Evolutionary conservation across 2,888 invertebrate species (phyloP), one percentile per base, ranked within the genome.

Genomic region (Dexiosoma caninum): DNA sequence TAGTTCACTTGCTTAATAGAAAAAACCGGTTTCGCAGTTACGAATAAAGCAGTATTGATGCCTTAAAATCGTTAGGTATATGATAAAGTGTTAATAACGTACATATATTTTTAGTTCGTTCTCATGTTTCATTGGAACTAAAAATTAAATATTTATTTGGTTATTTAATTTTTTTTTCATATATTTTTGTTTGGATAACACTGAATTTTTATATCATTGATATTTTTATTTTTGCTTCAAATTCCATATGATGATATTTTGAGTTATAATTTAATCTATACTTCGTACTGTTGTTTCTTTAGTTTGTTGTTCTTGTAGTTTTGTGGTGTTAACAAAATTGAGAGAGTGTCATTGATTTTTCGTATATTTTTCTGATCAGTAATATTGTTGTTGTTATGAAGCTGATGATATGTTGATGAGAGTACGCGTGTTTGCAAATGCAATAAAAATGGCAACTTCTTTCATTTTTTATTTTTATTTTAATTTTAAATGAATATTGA

Each of bases 401-500:
- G 62, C 55, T 62, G 46, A 69, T 74, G 60, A 44, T 51, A 74
- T 81, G 77, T 81, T 74, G 81, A 74, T 74, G 72, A 71, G 72
- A 74, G 72, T 77, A 69, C 81, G 77, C 81, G 30, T 76, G 71
- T 77, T 69, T 77, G 81, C 77, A 81, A 81, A 81, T 81, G 81
- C 77, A 69, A 74, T 77, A 59, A 55, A 76, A 67, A 42, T 74
- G 62, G 64, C 75, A 64, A 64, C 57, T 57, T 72, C 27, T 62
- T 42, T 53, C 62, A 62, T n/a, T 62, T 72, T 64, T 23, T 23
- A 12, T 35, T 64, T 67, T 57, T 42, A 69, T 53, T 21, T 23
- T 74, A 42, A 5, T 76, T 59, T 53, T 37, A 53, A 64, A 70
- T 77, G 23, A 69, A 67, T 27, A 49, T 62, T 42, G 16, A 69